phyloP scores from a whole-genome alignment of 2,888 invertebrate species.

The Agriopis marginaria region DNA sequence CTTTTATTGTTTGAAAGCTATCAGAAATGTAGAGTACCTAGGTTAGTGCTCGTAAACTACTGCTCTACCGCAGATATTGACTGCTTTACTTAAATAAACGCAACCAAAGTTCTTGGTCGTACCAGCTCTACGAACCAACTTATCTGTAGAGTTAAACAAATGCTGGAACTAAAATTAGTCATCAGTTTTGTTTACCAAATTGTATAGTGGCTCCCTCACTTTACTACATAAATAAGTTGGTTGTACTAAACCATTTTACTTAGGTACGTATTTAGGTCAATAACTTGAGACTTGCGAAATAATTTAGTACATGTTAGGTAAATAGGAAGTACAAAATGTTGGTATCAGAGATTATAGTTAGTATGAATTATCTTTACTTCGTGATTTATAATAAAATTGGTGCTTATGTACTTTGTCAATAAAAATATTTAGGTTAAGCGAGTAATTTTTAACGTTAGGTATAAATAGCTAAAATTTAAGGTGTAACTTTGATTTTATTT shows the following conservation, averaged over 20 bases:
- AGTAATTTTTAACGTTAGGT: not conserved
- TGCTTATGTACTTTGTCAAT: no score
- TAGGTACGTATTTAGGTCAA: constrained; percentile 10
- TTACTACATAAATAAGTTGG: not conserved
- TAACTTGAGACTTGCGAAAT: constrained; percentile 1
- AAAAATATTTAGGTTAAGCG: no score
- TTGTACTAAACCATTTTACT: not conserved
- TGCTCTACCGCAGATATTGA: constrained; percentile 27
- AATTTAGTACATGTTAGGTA: not conserved
- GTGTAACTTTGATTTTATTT: no score
- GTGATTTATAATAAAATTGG: no score
- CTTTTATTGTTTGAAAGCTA: constrained; percentile 64
- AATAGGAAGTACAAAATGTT: not conserved
- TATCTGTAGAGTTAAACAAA: not conserved
- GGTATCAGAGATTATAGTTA: not conserved
- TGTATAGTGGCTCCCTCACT: not conserved
- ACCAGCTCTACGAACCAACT: not conserved
- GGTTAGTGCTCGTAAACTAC: constrained; percentile 24
- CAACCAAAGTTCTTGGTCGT: constrained; percentile 21
- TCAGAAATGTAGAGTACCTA: constrained; percentile 50
- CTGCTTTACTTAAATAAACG: constrained; percentile 25
- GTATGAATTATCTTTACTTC: no score
- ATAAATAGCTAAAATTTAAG: not conserved
- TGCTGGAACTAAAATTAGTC: not conserved
- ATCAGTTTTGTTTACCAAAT: not conserved